Evolutionary conservation across 2,113 vertebrate genomes (phyloP).

Genomic region (Mormyrus iriodes): DNA sequence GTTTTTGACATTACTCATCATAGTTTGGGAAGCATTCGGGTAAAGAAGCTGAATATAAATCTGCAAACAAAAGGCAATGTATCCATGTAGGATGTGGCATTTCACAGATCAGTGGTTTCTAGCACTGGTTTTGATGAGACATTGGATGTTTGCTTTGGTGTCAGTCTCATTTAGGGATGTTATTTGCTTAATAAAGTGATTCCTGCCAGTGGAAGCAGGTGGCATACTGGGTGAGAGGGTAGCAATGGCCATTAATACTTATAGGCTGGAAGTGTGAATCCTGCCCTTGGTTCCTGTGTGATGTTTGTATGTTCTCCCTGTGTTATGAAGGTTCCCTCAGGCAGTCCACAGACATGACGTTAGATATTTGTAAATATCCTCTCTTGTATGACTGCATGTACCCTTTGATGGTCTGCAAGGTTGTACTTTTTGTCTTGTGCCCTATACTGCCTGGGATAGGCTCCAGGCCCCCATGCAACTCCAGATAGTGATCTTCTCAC

Average conservation of each 20-base stretch:
- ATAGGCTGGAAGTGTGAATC: neutral
- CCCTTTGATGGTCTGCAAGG: neutral
- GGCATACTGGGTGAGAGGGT: neutral
- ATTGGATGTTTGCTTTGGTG: neutral
- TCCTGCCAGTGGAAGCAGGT: neutral
- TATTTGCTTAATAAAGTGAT: neutral
- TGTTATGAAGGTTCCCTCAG: neutral
- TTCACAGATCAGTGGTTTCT: neutral
- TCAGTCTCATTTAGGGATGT: neutral
- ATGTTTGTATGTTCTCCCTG: neutral
- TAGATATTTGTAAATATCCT: neutral
- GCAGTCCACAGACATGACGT: neutral
- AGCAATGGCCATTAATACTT: neutral
- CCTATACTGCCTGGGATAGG: neutral
- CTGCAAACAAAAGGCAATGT: neutral
- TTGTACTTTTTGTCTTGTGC: neutral
- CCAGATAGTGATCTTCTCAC: neutral
- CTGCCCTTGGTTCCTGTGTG: neutral
- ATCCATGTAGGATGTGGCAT: neutral
- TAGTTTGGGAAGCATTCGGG: too few species aligned
- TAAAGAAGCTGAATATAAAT: neutral
- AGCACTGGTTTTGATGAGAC: neutral
- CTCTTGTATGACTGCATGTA: neutral
- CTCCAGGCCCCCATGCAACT: neutral
- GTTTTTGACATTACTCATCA: neutral